Conservation (phyloP, 2,113 vertebrate genomes). For the Sapayoa aenigma region DNA sequence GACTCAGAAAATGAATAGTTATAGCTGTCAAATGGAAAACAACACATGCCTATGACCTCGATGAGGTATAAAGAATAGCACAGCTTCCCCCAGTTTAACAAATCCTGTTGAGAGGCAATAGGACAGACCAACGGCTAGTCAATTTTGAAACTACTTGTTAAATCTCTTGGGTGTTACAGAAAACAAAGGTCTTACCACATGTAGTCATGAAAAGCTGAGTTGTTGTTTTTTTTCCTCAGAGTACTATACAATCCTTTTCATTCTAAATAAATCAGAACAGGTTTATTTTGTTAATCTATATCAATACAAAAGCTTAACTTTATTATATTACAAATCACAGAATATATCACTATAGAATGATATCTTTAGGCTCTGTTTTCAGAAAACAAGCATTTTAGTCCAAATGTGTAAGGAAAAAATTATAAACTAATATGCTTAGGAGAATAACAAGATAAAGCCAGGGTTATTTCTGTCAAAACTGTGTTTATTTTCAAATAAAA, state of each 20-base stretch:
- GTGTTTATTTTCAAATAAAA: not conserved
- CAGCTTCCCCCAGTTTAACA: not conserved
- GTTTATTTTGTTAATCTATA: not conserved
- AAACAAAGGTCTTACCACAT: not conserved
- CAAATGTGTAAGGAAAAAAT: not conserved
- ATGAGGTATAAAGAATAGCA: not conserved
- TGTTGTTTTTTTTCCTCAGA: not conserved
- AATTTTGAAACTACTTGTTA: not conserved
- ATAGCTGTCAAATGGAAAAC: not conserved
- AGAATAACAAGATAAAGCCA: not conserved
- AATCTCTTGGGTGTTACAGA: not conserved
- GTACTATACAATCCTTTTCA: not conserved
- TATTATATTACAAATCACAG: not conserved
- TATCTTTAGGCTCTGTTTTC: not conserved
- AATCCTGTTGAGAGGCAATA: not conserved
- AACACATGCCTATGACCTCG: accelerated
- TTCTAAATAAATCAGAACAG: not conserved
- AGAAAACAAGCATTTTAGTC: not conserved
- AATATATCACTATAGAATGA: not conserved
- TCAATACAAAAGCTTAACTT: not conserved
- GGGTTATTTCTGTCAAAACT: not conserved
- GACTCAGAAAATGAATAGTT: not conserved
- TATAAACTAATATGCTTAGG: not conserved
- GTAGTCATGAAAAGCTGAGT: not conserved
- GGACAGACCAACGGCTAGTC: not conserved